These are phyloP conservation scores for Graptemys geographica DNA, from an alignment of 2,797 vertebrate genomes.

Conservation along the genomic window DNA sequence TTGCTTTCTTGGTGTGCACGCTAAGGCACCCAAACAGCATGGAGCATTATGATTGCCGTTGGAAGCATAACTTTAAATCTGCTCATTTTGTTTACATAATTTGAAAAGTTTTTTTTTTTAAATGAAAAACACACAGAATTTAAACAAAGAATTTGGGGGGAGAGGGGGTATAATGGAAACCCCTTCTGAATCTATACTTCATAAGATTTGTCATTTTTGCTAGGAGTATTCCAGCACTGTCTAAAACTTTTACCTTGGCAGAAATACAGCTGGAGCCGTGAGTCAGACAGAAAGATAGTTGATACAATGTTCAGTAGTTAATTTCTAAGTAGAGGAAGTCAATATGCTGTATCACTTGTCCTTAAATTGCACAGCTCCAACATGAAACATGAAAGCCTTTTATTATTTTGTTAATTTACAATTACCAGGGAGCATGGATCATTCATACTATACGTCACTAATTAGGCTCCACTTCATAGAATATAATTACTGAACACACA, in stretches of 20 bases:
- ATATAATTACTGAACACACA: not conserved
- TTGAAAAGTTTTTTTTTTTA: not conserved
- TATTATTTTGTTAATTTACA: constrained; percentile 11
- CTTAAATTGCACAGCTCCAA: constrained; percentile 15
- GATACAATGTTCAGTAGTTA: constrained; percentile 35
- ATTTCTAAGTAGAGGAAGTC: constrained; percentile 34
- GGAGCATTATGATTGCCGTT: not conserved
- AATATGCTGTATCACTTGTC: constrained; percentile 22
- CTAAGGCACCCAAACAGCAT: not conserved
- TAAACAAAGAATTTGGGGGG: not conserved
- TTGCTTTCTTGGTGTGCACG: not conserved
- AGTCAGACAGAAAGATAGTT: constrained; percentile 45
- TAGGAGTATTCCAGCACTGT: constrained; percentile 3
- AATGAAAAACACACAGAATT: not conserved
- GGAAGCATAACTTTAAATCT: not conserved
- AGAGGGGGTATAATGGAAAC: not conserved
- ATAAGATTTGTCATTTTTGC: not conserved
- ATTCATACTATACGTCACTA: not conserved
- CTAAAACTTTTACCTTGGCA: constrained; percentile 34
- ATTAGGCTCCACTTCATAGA: not conserved
- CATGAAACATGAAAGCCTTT: constrained; percentile 9
- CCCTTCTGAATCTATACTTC: constrained; percentile 4
- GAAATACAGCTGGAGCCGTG: constrained; percentile 32
- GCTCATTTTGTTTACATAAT: not conserved
- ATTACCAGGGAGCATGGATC: not conserved